A percentile compares a stretch with the other conserved stretches of the same genome.
Evolutionary conservation across 2,888 invertebrate genomes (phyloP).

Genomic region (Sphaeridia pumilis): DNA sequence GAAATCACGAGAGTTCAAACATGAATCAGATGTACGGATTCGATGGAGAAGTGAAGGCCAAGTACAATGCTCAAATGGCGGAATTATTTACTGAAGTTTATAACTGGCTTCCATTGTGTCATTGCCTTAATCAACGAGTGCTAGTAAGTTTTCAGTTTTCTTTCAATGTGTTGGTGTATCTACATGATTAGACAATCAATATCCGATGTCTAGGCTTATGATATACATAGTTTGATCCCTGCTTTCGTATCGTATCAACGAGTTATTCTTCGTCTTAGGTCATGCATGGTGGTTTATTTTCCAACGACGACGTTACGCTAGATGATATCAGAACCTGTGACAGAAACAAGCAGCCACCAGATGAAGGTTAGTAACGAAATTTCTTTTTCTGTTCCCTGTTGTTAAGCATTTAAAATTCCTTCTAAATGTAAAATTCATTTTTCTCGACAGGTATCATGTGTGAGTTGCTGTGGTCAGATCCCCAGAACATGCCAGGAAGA

Average conservation of each 20-base stretch:
- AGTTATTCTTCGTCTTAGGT: slow-evolving; percentile 47
- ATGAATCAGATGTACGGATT: slow-evolving; percentile 99
- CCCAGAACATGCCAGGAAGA: slow-evolving; percentile 75
- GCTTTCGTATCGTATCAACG: neutral
- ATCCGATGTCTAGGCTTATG: slow-evolving; percentile 10
- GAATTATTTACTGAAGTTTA: slow-evolving; percentile 97
- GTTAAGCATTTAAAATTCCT: neutral
- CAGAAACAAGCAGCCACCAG: slow-evolving; percentile 92
- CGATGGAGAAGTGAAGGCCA: slow-evolving; percentile 93
- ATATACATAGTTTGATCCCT: slow-evolving; percentile 2
- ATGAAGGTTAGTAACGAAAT: slow-evolving; percentile 54
- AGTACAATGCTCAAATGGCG: slow-evolving; percentile 90
- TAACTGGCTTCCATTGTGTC: slow-evolving; percentile 91
- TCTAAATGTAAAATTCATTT: neutral
- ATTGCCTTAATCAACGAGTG: slow-evolving; percentile 77
- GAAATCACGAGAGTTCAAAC: slow-evolving; percentile 95
- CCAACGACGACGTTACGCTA: slow-evolving; percentile 82
- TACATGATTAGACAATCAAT: slow-evolving; percentile 1
- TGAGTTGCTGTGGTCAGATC: slow-evolving; percentile 97
- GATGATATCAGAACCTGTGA: slow-evolving; percentile 80
- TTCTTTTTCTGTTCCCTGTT: neutral
- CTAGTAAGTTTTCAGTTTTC: slow-evolving; percentile 45
- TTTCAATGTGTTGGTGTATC: slow-evolving; percentile 1
- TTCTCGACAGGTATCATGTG: slow-evolving; percentile 85
- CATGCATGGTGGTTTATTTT: slow-evolving; percentile 97